Evolutionary conservation across 2,113 vertebrate species (phyloP).

Genomic region (Alligator mississippiensis): DNA sequence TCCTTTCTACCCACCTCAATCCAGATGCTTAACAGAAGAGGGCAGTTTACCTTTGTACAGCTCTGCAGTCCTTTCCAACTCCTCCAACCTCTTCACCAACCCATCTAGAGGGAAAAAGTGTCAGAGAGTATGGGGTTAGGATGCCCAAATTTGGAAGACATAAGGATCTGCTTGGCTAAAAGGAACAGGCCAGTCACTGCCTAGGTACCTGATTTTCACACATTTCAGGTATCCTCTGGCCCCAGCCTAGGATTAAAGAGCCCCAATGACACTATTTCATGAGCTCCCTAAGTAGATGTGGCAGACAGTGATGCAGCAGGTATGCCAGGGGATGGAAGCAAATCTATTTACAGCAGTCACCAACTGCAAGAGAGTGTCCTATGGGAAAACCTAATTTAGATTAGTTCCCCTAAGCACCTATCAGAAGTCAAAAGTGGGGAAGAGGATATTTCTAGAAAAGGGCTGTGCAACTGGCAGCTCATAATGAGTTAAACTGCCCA

Average conservation of each 20-base stretch:
- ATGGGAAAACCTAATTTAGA: background rate
- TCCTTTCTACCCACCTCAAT: background rate
- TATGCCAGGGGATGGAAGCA: background rate
- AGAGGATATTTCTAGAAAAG: background rate
- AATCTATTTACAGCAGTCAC: background rate
- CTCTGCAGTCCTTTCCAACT: conserved; percentile 95
- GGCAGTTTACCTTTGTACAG: conserved; percentile 90
- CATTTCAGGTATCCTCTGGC: background rate
- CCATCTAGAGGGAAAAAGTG: conserved; percentile 83
- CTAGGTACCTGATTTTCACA: background rate
- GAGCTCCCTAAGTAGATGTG: background rate
- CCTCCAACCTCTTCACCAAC: conserved; percentile 94
- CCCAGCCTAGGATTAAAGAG: background rate
- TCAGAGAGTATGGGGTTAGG: background rate
- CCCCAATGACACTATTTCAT: background rate
- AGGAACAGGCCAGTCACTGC: background rate
- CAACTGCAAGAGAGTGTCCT: background rate
- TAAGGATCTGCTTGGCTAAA: fast-evolving
- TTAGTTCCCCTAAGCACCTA: background rate
- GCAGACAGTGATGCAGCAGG: background rate
- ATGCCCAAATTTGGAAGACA: background rate
- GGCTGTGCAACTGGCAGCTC: no score
- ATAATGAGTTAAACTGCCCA: no score
- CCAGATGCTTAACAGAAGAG: background rate
- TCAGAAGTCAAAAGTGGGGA: background rate